Evolutionary conservation across 1,140 invertebrate species (phyloP).

Genomic region (Leptopilina boulardi): DNA sequence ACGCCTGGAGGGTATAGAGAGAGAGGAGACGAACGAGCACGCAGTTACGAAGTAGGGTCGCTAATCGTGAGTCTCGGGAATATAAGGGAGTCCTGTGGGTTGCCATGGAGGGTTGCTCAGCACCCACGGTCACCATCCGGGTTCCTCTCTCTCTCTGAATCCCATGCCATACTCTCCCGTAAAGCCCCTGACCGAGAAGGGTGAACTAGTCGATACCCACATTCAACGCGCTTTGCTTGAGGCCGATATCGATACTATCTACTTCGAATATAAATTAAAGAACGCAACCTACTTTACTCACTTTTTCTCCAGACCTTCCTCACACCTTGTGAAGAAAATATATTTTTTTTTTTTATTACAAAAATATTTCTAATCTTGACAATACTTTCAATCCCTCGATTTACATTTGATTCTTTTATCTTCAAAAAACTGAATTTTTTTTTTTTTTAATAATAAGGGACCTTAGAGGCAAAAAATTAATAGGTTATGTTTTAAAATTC

Average conservation of each 20-base stretch:
- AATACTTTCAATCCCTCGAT: no score
- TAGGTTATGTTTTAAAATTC: no score
- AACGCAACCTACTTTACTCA: not conserved
- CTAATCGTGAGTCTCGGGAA: constrained; percentile 63
- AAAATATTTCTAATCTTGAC: not conserved
- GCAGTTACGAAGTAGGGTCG: constrained; percentile 64
- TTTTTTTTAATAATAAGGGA: no score
- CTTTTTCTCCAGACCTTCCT: not conserved
- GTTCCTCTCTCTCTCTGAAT: constrained; percentile 49
- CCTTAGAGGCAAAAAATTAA: no score
- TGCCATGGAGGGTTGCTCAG: constrained; percentile 66
- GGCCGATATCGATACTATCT: constrained; percentile 15
- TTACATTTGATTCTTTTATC: no score
- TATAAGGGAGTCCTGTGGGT: constrained; percentile 61
- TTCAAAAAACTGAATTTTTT: no score
- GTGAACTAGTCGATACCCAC: constrained; percentile 41
- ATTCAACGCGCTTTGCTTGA: not conserved
- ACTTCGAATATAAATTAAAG: constrained; percentile 20
- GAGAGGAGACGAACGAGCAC: constrained; percentile 47
- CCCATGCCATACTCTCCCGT: constrained; percentile 39
- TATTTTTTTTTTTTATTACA: no score
- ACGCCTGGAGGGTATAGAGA: constrained; percentile 48
- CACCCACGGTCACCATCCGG: constrained; percentile 62
- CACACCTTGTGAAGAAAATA: not conserved
- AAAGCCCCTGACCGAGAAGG: constrained; percentile 58